These are phyloP conservation scores for Timema podura DNA, from an alignment of 2,888 invertebrate species.

Conservation along the genomic window DNA sequence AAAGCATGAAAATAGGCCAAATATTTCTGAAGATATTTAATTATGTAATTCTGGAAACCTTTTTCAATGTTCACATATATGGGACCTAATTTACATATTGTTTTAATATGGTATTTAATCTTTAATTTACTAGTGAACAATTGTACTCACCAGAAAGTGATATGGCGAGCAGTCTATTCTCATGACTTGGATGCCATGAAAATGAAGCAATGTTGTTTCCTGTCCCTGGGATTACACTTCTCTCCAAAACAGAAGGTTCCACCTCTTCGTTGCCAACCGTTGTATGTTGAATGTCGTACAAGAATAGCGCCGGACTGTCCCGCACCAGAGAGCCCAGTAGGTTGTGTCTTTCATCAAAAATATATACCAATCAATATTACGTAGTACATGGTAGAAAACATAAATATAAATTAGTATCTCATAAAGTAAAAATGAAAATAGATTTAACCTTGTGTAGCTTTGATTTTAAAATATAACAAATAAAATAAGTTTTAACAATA, in stretches of 20 bases:
- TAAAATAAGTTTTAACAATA: no score
- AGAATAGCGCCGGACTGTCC: conserved; percentile 69
- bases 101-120: no score
- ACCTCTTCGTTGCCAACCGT: conserved; percentile 60
- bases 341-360: conserved; percentile 52
- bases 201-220: conserved; percentile 59
- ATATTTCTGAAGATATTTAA: no score
- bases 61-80: no score
- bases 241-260: conserved; percentile 71
- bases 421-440: background rate
- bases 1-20: no score
- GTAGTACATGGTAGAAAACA: conserved; percentile 8
- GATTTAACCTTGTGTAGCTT: no score
- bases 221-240: conserved; percentile 52
- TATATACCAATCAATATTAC: conserved; percentile 4
- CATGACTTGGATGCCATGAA: conserved; percentile 83
- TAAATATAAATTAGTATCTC: background rate
- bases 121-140: no score
- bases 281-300: conserved; percentile 81
- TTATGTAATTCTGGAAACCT: no score
- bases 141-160: conserved; percentile 49
- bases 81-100: no score
- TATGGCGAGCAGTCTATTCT: conserved; percentile 69
- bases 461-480: no score
- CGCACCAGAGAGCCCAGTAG: conserved; percentile 76